These are phyloP conservation scores for Spinus olivaceus DNA, from an alignment of 2,797 vertebrate species.

Conservation along the genomic window DNA sequence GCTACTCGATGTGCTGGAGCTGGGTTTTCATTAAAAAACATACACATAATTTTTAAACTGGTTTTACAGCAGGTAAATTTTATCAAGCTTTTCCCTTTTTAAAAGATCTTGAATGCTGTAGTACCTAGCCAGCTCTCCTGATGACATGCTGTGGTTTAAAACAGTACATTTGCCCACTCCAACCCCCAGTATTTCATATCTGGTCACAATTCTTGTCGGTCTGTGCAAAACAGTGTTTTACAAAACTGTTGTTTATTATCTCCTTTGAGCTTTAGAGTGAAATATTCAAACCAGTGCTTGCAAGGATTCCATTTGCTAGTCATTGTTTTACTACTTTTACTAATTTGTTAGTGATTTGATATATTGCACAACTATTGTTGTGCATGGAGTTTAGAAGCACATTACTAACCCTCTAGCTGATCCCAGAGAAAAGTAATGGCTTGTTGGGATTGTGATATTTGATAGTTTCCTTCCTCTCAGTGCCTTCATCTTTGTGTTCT, in stretches of 20 bases:
- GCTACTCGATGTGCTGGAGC: not conserved
- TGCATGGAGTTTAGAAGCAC: not conserved
- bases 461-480: slow-evolving; percentile 57
- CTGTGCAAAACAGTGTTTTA: not conserved
- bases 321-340: not conserved
- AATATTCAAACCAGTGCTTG: not conserved
- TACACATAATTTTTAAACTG: not conserved
- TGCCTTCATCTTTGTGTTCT: slow-evolving; percentile 25
- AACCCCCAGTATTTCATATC: not conserved
- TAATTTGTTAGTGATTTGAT: not conserved
- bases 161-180: not conserved
- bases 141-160: not conserved
- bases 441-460: slow-evolving; percentile 27
- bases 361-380: not conserved
- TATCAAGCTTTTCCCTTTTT: not conserved
- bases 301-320: not conserved
- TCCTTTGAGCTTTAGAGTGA: not conserved
- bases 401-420: not conserved
- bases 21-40: not conserved
- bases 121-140: not conserved
- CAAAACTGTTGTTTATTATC: not conserved
- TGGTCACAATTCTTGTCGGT: not conserved
- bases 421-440: not conserved
- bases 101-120: not conserved
- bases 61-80: not conserved